These are phyloP conservation scores for Caenorhabditis latens DNA, from an alignment of 1,140 invertebrate species.

Conservation along the genomic window DNA sequence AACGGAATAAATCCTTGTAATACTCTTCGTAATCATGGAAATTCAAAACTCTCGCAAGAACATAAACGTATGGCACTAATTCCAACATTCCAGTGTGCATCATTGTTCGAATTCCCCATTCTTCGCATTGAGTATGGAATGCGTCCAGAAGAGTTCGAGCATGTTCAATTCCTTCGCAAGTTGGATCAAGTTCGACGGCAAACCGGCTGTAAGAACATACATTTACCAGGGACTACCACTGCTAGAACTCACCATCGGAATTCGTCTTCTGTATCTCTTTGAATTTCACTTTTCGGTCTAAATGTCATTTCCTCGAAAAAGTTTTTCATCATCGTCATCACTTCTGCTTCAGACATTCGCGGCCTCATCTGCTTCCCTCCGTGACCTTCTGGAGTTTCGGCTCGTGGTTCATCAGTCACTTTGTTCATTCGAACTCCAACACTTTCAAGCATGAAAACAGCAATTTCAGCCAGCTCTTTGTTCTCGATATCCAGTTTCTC, in stretches of 20 bases:
- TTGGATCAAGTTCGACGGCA: not conserved
- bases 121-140: constrained; percentile 25
- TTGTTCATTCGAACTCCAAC: constrained; percentile 19
- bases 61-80: not conserved
- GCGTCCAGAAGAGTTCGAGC: not conserved
- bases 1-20: not conserved
- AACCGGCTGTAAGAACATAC: not conserved
- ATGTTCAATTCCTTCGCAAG: not conserved
- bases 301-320: constrained; percentile 4
- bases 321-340: not conserved
- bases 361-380: constrained; percentile 45
- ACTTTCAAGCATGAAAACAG: constrained; percentile 3
- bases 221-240: not conserved
- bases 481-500: not conserved
- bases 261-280: not conserved
- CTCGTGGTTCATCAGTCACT: not conserved
- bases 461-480: not conserved
- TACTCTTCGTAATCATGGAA: not conserved
- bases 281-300: not conserved
- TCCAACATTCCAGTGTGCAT: not conserved
- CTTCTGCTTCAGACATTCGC: constrained; percentile 13
- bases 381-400: constrained; percentile 12
- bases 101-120: not conserved
- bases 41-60: not conserved
- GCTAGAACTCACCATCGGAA: not conserved